A percentile compares a stretch with the other conserved stretches of the same genome.
Evolutionary conservation across 2,113 vertebrate genomes (phyloP).

Genomic region (Gavia stellata): DNA sequence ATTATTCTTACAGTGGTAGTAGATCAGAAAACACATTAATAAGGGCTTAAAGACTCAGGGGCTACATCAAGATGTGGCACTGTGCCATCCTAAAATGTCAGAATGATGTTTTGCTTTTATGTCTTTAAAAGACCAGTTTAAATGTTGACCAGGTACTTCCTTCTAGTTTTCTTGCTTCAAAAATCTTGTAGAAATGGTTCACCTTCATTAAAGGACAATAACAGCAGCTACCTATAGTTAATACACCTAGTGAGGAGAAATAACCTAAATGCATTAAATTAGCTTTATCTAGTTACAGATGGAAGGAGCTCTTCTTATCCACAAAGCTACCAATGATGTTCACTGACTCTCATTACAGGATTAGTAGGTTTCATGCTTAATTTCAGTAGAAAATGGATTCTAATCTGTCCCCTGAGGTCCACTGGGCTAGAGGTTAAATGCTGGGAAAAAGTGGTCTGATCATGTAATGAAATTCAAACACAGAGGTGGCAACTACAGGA

Average conservation of each 20-base stretch:
- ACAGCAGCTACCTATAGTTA: background rate
- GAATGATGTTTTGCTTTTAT: background rate
- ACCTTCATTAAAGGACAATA: background rate
- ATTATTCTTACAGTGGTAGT: background rate
- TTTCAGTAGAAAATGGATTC: conserved; percentile 12
- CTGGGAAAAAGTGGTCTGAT: background rate
- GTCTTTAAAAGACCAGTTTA: background rate
- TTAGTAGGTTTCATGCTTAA: background rate
- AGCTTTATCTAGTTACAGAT: background rate
- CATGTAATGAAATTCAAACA: conserved; percentile 5
- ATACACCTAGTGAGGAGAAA: background rate
- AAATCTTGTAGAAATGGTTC: background rate
- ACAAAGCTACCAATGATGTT: background rate
- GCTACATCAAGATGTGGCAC: background rate
- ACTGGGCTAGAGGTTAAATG: background rate
- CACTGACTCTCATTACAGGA: background rate
- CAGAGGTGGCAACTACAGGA: background rate
- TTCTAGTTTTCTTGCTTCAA: background rate
- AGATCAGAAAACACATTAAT: background rate
- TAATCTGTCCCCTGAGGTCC: background rate
- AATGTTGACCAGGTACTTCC: background rate
- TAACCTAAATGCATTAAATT: background rate
- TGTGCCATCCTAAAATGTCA: background rate
- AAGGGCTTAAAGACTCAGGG: background rate
- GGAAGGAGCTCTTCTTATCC: background rate